Evolutionary conservation across 2,113 vertebrate species (phyloP), one percentile per base, ranked within the genome.

Genomic region (Bagarius yarrelli): DNA sequence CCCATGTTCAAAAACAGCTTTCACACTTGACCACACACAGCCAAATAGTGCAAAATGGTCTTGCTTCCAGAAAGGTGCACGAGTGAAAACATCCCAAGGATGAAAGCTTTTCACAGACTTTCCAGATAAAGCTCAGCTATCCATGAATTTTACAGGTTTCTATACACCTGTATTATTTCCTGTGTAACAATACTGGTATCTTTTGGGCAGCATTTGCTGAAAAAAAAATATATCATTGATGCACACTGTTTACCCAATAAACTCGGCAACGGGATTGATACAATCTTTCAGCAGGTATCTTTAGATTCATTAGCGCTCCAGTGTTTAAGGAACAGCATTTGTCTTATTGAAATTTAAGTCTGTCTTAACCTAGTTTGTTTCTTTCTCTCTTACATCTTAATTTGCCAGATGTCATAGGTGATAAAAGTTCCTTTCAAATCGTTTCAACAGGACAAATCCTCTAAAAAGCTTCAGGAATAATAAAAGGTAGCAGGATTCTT

Each of bases 1-100:
- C 25, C 30, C 27, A 34, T 73, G 50, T 23, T 73, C 50, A 73
- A 73, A 73, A 73, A 55, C 70, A 73, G 12, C 50, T 73, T 73
- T 73, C 19, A 73, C 27, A 73, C 18, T 34, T 73, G 70, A 73
- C 50, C 27, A 73, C 32, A 55, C 70, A 34, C 50, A 55, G 4
- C 70, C 70, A 73, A 72, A 72, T 72, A 4, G 70, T 30, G 1
- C 50, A 30, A 52, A 55, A 55, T 55, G 50, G 30, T 27, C 70
- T 55, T 13, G 50, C 50, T 1, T 73, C 27, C 70, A 73, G 8
- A 50, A 55, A 55, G 69, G 47, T 71, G 25, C 40, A 52, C 53
- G 27, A 34, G 70, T 73, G 52, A 55, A 73, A 55, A 73, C 50
- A 55, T 55, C 70, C 27, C 50, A 73, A 23, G 70, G 18, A 50